Base-by-base conservation (phyloP, 2,113 vertebrate species). In the Parus major region DNA sequence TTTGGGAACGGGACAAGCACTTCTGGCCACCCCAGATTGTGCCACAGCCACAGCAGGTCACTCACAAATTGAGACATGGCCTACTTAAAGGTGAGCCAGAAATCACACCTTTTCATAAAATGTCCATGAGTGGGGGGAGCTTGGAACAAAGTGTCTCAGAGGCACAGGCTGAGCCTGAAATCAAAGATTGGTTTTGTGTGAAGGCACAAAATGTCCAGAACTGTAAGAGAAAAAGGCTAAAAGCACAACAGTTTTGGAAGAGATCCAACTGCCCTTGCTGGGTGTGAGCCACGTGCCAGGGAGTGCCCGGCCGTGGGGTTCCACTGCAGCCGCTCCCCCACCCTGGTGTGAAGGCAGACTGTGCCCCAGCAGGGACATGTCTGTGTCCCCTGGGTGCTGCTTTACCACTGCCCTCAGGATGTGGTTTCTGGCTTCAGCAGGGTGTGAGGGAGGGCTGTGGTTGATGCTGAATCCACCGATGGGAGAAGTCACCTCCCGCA, bases 71-170 rank as follows among this genome's bases (percentile, higher is more conserved):
- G 69, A 89, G 70, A 79, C 6, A 1, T 33, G 49, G 33, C 52
- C 61, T 78, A 63, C 60, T 79, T 94, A 89, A 75, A 88, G 35
- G 46, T 23, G 47, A 90, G 39, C 31, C 66, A 72, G 53, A 80
- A 56, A 63, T 82, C 73, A 63, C 50, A 63, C 7, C 42, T 72
- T 75, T 84, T 65, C 56, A 66, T 50, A 46, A 60, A 47, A 47
- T 21, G 28, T 35, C 57, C 20, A 9, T 11, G 24, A 41, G 27
- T 31, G 11, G 6, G 29, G 33, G 28, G 24, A 61, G 25, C 46
- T 66, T 33, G 33, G 82, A 83, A 70, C 50, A 53, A 49, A 65
- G 11, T 18, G 22, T 70, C 19, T 66, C 60, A 50, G 86, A 75
- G 25, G 21, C 42, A 57, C 52, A 68, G n/a, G 25, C 49, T 82